phyloP scores from a whole-genome alignment of 2,888 invertebrate species.

The Chloromyia formosa region DNA sequence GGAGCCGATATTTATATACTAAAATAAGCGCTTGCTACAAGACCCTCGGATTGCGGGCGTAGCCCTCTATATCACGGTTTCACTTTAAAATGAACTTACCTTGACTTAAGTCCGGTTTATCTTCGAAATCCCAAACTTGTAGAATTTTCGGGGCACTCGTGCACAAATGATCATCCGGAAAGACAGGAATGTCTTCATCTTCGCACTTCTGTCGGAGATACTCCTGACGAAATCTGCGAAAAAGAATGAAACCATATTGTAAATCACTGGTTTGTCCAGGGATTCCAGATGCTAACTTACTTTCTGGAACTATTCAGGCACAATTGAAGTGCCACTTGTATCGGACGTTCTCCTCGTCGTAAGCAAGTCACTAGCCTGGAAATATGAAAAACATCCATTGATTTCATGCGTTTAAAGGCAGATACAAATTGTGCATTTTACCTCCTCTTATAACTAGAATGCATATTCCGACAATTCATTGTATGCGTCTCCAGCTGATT shows the following conservation, averaged over 20 bases:
- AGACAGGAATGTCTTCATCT: slow-evolving; percentile 32
- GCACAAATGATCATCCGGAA: slow-evolving; percentile 27
- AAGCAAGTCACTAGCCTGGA: slow-evolving; percentile 17
- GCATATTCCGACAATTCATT: slow-evolving; percentile 17
- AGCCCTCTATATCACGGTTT: too few relatives aligned
- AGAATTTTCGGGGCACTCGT: slow-evolving; percentile 35
- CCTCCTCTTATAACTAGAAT: slow-evolving; percentile 16
- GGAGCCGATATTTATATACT: too few relatives aligned
- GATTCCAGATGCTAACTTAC: neutral
- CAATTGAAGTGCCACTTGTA: slow-evolving; percentile 31
- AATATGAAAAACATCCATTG: neutral
- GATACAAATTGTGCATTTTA: neutral
- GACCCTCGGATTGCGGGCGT: too few relatives aligned
- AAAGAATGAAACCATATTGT: too few relatives aligned
- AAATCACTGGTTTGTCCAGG: too few relatives aligned
- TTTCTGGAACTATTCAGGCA: slow-evolving; percentile 24
- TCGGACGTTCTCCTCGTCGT: slow-evolving; percentile 20
- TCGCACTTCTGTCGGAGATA: slow-evolving; percentile 39
- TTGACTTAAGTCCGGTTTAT: slow-evolving; percentile 31
- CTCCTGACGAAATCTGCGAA: slow-evolving; percentile 31
- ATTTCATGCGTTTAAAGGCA: neutral
- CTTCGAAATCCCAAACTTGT: slow-evolving; percentile 40
- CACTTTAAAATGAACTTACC: too few relatives aligned
- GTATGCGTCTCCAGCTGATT: slow-evolving; percentile 13
- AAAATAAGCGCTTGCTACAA: too few relatives aligned